These are phyloP conservation scores for Allobates femoralis DNA, from an alignment of 2,797 vertebrate genomes.

Conservation along the genomic window DNA sequence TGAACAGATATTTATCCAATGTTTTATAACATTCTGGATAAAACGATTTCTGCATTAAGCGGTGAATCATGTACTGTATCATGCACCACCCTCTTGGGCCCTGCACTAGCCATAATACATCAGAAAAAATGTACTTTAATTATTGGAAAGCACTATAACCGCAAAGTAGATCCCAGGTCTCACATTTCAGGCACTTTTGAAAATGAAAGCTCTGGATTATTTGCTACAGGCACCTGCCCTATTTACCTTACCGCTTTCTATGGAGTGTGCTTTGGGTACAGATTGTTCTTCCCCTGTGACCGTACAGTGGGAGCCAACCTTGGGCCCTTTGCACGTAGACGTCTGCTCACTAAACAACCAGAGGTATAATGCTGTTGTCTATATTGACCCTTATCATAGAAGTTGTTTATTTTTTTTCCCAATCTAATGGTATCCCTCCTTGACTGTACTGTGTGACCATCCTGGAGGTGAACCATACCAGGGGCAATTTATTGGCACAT, in stretches of 20 bases:
- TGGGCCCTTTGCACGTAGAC: no score
- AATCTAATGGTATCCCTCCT: slow-evolving; percentile 2
- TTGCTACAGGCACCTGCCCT: no score
- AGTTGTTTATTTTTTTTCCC: background rate
- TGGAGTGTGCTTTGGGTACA: background rate
- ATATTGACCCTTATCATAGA: background rate
- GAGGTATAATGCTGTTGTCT: background rate
- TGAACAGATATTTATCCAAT: no score
- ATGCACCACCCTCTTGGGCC: no score
- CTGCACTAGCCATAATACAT: no score
- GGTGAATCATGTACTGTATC: no score
- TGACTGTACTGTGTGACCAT: background rate
- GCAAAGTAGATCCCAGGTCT: background rate
- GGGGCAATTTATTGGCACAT: slow-evolving; percentile 37
- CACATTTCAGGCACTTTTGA: background rate
- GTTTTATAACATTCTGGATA: no score
- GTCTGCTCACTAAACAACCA: background rate
- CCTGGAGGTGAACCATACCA: slow-evolving; percentile 7
- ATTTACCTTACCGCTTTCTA: background rate
- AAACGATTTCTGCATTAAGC: no score
- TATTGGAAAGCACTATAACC: background rate
- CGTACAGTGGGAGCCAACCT: no score
- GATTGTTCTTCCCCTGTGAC: background rate
- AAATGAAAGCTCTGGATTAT: background rate
- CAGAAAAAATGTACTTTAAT: no score